phyloP scores from a whole-genome alignment of 2,797 vertebrate species.

The Anas flavirostris region DNA sequence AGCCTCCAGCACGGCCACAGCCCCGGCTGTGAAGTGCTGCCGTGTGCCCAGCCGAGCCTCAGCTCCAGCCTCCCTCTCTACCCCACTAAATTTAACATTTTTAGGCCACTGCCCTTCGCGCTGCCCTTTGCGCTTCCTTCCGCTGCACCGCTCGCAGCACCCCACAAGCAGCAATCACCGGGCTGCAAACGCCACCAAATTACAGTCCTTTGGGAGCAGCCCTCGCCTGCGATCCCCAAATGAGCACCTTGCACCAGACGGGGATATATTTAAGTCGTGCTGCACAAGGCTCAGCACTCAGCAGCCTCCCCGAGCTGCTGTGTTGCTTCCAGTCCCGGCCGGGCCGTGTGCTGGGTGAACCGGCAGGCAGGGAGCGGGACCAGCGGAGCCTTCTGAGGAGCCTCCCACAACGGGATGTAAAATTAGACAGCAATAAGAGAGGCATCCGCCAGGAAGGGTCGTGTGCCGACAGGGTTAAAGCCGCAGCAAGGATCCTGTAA shows the following conservation, averaged over 20 bases:
- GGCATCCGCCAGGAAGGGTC: background rate
- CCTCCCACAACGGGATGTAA: rapidly evolving
- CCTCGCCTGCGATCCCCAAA: background rate
- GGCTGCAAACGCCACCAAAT: slow-evolving; percentile 24
- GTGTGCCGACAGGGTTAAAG: slow-evolving; percentile 47
- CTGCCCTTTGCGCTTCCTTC: background rate
- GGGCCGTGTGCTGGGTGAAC: rapidly evolving
- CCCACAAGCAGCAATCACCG: rapidly evolving
- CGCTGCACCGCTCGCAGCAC: rapidly evolving
- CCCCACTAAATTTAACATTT: background rate
- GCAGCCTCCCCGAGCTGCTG: background rate
- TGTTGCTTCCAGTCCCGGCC: background rate
- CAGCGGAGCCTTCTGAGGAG: background rate
- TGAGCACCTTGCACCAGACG: slow-evolving; percentile 18
- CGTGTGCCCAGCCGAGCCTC: background rate
- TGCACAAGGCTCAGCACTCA: background rate
- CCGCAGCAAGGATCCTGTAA: slow-evolving; percentile 10
- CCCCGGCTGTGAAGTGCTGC: rapidly evolving
- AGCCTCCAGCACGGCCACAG: background rate
- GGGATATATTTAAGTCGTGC: background rate
- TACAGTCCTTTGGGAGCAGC: background rate
- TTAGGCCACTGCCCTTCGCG: background rate
- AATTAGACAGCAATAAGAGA: background rate
- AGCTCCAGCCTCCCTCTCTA: background rate
- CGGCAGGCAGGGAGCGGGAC: background rate